Conservation (phyloP, 2,888 invertebrate species). For the Drosophila heteroneura region DNA sequence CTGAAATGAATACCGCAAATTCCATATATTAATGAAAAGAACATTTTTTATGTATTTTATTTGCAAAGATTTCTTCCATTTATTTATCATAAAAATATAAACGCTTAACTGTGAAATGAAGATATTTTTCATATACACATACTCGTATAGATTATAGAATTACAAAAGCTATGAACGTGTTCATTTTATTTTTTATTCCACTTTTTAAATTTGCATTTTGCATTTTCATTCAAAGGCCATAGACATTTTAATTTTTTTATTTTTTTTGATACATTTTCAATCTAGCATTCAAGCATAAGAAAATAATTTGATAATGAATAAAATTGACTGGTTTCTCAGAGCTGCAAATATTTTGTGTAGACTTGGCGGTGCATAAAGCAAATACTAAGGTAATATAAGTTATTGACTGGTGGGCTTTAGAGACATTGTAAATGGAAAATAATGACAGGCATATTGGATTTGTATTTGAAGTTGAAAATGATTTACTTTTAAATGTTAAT, state of each 20-base stretch:
- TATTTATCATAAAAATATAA: conserved; percentile 78
- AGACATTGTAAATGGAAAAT: conserved; percentile 33
- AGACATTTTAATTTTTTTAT: conserved; percentile 31
- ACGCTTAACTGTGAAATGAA: conserved; percentile 46
- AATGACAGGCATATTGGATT: not conserved
- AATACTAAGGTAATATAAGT: conserved; percentile 19
- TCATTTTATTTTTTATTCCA: conserved; percentile 32
- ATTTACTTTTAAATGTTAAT: conserved; percentile 12
- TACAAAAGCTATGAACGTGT: conserved; percentile 64
- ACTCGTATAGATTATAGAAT: conserved; percentile 40
- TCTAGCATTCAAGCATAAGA: conserved; percentile 36
- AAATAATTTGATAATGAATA: conserved; percentile 12
- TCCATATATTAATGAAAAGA: not conserved
- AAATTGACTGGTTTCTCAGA: conserved; percentile 28
- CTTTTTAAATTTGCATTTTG: conserved; percentile 7
- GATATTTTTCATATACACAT: conserved; percentile 20
- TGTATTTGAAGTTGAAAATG: conserved; percentile 27
- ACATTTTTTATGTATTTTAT: conserved; percentile 23
- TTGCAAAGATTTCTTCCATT: conserved; percentile 64
- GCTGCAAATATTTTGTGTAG: conserved; percentile 10
- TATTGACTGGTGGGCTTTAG: conserved; percentile 66
- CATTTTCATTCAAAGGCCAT: conserved; percentile 63
- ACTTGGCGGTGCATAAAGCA: conserved; percentile 18
- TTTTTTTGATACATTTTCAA: conserved; percentile 33
- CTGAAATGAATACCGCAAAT: not conserved